Evolutionary conservation across 2,113 vertebrate species (phyloP).

Genomic region (Pteropus alecto): DNA sequence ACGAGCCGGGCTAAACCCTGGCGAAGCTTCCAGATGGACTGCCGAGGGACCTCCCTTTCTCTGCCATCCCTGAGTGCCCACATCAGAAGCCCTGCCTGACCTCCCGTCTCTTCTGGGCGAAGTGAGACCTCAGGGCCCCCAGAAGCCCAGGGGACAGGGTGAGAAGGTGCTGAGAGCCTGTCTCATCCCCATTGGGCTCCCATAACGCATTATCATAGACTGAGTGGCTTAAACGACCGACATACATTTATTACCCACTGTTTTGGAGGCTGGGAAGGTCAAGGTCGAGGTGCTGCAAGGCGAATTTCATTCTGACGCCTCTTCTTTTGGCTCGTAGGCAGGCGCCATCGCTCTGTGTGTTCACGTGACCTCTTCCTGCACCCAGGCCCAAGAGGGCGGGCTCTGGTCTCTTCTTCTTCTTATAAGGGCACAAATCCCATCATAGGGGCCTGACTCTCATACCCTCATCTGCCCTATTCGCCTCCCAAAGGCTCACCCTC

Average conservation of each 20-base stretch:
- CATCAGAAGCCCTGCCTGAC: not conserved
- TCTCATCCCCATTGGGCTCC: rapidly evolving
- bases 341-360: not conserved
- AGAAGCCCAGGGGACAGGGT: not conserved
- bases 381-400: rapidly evolving
- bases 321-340: rapidly evolving
- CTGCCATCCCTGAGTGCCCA: not conserved
- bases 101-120: not conserved
- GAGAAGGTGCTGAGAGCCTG: not conserved
- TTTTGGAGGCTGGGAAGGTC: not conserved
- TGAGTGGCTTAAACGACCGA: not conserved
- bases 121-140: not conserved
- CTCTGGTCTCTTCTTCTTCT: too few relatives aligned
- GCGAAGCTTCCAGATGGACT: rapidly evolving
- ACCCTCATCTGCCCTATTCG: too few relatives aligned
- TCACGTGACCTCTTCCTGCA: not conserved
- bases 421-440: not conserved
- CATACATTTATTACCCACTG: not conserved
- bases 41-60: not conserved
- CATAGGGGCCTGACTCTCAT: not conserved
- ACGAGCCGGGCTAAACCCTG: not conserved
- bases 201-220: rapidly evolving
- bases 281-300: not conserved
- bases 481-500: not conserved
- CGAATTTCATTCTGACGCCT: not conserved